Conservation (phyloP, 2,888 invertebrate genomes). For the Nomada flava region DNA sequence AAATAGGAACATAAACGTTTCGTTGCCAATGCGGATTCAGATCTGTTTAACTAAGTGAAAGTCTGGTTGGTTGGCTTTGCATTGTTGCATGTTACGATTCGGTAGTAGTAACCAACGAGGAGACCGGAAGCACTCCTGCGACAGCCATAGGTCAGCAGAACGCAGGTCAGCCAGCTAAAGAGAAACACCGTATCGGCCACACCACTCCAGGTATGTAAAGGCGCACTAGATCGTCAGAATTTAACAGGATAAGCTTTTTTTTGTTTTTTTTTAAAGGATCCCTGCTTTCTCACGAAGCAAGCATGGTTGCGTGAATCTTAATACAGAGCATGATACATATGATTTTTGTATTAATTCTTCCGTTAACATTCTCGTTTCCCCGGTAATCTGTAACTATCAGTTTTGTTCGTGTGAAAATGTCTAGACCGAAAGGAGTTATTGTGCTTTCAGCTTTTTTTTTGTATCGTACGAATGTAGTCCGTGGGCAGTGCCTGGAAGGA, state of each 20-base stretch:
- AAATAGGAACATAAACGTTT: conserved; percentile 37
- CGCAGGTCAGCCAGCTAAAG: conserved; percentile 86
- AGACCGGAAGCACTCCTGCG: conserved; percentile 84
- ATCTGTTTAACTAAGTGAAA: conserved; percentile 78
- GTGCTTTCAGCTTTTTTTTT: not conserved
- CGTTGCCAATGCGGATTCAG: conserved; percentile 55
- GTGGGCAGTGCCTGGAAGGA: not conserved
- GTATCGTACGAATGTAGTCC: not conserved
- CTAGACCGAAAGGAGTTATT: not conserved
- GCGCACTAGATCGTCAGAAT: conserved; percentile 52
- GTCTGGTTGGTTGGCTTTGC: conserved; percentile 84
- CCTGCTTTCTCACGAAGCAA: conserved; percentile 52
- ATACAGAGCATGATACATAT: conserved; percentile 30
- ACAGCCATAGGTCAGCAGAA: conserved; percentile 85
- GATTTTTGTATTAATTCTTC: conserved; percentile 1
- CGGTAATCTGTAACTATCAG: not conserved
- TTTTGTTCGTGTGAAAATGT: not conserved
- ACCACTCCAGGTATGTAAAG: conserved; percentile 81
- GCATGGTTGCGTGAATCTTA: conserved; percentile 54
- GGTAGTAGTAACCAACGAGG: conserved; percentile 83
- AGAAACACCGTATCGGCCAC: conserved; percentile 85
- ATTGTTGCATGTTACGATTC: conserved; percentile 84
- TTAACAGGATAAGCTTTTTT: conserved; percentile 28
- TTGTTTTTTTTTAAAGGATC: conserved; percentile 38
- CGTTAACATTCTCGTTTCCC: not conserved